Evolutionary conservation across 1,140 invertebrate genomes (phyloP).

Genomic region (Leptoteleia sp.): DNA sequence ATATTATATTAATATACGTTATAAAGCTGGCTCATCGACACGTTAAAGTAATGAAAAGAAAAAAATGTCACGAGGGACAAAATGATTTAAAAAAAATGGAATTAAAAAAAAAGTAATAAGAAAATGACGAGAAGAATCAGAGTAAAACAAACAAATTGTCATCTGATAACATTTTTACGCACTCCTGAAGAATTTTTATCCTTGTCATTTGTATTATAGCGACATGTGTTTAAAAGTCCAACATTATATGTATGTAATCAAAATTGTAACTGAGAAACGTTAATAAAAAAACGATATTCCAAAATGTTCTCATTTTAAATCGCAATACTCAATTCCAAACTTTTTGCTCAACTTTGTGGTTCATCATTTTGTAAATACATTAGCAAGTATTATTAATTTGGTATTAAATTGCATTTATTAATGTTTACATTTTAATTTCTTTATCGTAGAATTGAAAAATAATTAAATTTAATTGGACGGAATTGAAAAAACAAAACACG

Average conservation of each 20-base stretch:
- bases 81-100: not conserved
- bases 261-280: slow-evolving; percentile 81
- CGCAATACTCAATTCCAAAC: too few species aligned
- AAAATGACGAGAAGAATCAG: slow-evolving; percentile 22
- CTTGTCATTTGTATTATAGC: slow-evolving; percentile 81
- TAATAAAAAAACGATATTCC: slow-evolving; percentile 80
- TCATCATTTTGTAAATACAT: too few species aligned
- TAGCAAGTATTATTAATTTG: too few species aligned
- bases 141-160: slow-evolving; percentile 71
- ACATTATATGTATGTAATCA: slow-evolving; percentile 82
- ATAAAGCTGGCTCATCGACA: slow-evolving; percentile 76
- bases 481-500: not conserved
- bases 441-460: too few species aligned
- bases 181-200: slow-evolving; percentile 80
- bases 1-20: slow-evolving; percentile 82
- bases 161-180: slow-evolving; percentile 81
- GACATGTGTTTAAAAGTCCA: slow-evolving; percentile 80
- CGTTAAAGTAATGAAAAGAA: slow-evolving; percentile 75
- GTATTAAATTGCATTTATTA: too few species aligned
- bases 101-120: slow-evolving; percentile 34
- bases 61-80: slow-evolving; percentile 12
- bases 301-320: too few species aligned
- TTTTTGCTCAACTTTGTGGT: too few species aligned
- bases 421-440: too few species aligned
- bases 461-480: too few species aligned